Conservation (phyloP, 1,140 invertebrate species). For the Euura lappo region DNA sequence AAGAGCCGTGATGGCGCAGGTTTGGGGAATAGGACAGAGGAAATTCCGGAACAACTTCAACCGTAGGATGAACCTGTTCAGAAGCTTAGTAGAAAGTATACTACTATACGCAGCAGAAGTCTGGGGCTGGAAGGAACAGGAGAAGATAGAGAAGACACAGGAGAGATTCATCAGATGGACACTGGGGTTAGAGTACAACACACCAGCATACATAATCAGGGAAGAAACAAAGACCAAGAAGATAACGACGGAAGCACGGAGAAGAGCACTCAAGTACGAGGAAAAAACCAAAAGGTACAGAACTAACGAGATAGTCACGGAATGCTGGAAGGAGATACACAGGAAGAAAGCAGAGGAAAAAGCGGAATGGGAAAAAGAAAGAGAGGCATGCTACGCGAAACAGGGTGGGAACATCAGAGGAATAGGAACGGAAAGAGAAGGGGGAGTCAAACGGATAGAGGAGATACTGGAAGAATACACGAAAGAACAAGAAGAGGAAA, state of each 20-base stretch:
- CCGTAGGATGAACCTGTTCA: no score
- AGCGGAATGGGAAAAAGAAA: not conserved
- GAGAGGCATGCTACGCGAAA: not conserved
- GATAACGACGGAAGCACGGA: not conserved
- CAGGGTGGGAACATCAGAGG: no score
- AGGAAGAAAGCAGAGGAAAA: not conserved
- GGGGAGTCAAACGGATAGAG: no score
- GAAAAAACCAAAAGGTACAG: not conserved
- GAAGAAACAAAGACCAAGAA: constrained; percentile 11
- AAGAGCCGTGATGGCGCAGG: no score
- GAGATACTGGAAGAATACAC: no score
- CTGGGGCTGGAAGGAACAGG: no score
- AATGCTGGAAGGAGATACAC: not conserved
- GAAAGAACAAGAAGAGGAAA: no score
- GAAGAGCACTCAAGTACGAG: not conserved
- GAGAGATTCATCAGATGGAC: constrained; percentile 8
- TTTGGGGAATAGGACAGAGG: no score
- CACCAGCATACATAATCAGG: constrained; percentile 7
- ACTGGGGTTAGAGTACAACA: not conserved
- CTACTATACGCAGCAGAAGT: no score
- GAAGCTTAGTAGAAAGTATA: not conserved
- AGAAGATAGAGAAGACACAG: no score
- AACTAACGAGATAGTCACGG: not conserved
- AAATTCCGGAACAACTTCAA: no score
- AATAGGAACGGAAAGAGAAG: no score